Conservation (phyloP, 2,797 vertebrate genomes). For the Ataeniobius toweri region DNA sequence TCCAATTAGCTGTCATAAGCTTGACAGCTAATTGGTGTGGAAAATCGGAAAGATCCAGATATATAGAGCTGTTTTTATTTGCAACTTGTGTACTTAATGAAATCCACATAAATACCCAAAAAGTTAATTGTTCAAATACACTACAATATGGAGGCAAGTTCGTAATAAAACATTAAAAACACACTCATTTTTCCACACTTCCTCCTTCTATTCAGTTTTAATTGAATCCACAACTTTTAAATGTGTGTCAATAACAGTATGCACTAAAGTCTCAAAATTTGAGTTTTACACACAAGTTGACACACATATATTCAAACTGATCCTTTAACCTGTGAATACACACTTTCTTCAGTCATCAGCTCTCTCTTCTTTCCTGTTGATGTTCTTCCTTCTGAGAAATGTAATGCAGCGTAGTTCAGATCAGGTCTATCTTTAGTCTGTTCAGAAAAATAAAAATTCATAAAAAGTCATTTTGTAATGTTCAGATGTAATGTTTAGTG, state of each 20-base stretch:
- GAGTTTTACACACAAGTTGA: not conserved
- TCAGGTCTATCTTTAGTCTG: not conserved
- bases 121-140: not conserved
- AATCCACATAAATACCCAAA: not conserved
- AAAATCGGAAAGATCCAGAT: not conserved
- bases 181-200: not conserved
- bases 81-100: not conserved
- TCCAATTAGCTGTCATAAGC: too few species aligned
- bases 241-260: not conserved
- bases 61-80: not conserved
- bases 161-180: not conserved
- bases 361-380: not conserved
- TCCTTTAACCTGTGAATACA: slow-evolving; percentile 3
- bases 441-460: not conserved
- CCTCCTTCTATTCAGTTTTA: not conserved
- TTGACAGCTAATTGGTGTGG: not conserved
- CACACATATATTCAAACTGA: not conserved
- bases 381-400: not conserved
- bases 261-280: not conserved
- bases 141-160: not conserved
- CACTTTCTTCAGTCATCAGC: not conserved
- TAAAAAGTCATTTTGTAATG: not conserved
- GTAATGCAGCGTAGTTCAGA: not conserved
- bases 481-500: not conserved
- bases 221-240: not conserved